Conservation (phyloP, 2,888 invertebrate species). For the Pollenia angustigena region DNA sequence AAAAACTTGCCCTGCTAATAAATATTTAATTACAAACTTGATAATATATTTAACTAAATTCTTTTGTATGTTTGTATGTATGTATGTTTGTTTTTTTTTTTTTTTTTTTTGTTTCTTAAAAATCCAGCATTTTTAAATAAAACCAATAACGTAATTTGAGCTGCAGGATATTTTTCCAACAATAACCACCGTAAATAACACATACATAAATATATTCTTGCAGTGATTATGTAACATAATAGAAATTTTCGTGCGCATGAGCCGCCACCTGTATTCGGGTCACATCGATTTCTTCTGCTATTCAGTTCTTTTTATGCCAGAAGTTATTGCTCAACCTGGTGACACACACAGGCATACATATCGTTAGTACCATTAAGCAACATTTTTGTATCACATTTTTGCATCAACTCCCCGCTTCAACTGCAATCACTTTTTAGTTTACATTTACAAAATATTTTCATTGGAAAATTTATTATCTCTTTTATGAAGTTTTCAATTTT, state of each 20-base stretch:
- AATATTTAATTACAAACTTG: no score
- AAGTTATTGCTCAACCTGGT: not conserved
- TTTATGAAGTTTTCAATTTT: slow-evolving; percentile 15
- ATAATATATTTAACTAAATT: no score
- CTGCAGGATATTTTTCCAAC: no score
- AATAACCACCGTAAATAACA: no score
- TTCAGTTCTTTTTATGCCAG: not conserved
- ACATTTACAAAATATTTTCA: slow-evolving; percentile 7
- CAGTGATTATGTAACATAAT: not conserved
- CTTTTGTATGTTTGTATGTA: no score
- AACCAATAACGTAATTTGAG: no score
- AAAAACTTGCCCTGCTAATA: no score
- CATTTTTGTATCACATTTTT: not conserved
- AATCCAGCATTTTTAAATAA: no score
- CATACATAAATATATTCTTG: no score
- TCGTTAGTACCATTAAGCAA: not conserved
- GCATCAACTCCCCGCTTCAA: no score
- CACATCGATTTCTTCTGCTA: slow-evolving; percentile 40
- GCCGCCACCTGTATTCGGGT: slow-evolving; percentile 55
- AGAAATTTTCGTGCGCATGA: slow-evolving; percentile 26
- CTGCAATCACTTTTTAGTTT: not conserved
- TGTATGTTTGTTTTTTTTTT: no score
- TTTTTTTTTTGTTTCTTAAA: no score
- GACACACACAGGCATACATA: not conserved
- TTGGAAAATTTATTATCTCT: slow-evolving; percentile 21